Evolutionary conservation across 2,888 invertebrate genomes (phyloP).

Genomic region (Nomada hirtipes): DNA sequence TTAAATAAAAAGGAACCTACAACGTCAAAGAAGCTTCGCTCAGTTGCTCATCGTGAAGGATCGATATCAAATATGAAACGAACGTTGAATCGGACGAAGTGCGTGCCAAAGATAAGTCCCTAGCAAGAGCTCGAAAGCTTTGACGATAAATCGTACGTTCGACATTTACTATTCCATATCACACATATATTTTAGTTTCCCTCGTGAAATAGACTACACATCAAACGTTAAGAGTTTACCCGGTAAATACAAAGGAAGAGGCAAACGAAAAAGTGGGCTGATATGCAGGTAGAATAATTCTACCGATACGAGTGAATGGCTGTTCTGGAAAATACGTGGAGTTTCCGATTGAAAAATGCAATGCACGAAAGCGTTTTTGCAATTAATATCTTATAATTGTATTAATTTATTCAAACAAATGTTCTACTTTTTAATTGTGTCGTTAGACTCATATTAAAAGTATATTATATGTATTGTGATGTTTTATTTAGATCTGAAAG

Average conservation of each 20-base stretch:
- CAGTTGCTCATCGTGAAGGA: slow-evolving; percentile 11
- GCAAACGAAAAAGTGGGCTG: background rate
- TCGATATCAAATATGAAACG: slow-evolving; percentile 36
- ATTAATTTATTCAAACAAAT: too few species aligned
- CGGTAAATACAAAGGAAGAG: background rate
- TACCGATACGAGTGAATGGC: background rate
- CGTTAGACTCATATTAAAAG: too few species aligned
- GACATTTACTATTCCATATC: slow-evolving; percentile 27
- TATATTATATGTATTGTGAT: too few species aligned
- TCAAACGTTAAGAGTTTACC: slow-evolving; percentile 26
- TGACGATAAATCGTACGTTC: slow-evolving; percentile 38
- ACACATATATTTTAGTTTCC: slow-evolving; percentile 23
- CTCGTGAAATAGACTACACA: slow-evolving; percentile 11
- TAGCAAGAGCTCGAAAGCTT: slow-evolving; percentile 16
- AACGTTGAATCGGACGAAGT: slow-evolving; percentile 14
- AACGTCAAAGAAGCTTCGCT: slow-evolving; percentile 14
- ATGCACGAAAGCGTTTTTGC: too few species aligned
- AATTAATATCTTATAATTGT: too few species aligned
- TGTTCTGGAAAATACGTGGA: background rate
- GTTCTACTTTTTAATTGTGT: too few species aligned
- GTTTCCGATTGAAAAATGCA: too few species aligned
- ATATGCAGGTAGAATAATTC: background rate
- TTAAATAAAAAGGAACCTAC: slow-evolving; percentile 5
- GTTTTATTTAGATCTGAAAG: too few species aligned
- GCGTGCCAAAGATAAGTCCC: slow-evolving; percentile 40